A percentile compares a stretch with the other conserved stretches of the same genome.
Evolutionary conservation across 2,888 invertebrate species (phyloP).

Genomic region (Lepidochrysops patricia): DNA sequence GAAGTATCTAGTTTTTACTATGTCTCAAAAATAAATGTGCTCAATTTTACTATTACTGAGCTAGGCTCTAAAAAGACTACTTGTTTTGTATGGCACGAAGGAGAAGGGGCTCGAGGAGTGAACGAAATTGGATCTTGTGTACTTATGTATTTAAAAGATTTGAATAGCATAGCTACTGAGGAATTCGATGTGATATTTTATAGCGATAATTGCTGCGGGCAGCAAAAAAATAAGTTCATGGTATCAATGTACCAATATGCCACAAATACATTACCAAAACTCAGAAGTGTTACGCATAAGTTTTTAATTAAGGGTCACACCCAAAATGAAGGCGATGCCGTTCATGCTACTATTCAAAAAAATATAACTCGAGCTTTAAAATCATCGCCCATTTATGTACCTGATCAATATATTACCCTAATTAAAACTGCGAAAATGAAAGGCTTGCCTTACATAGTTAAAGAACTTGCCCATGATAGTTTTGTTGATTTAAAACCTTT

Average conservation of each 20-base stretch:
- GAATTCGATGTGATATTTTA: constrained; percentile 7
- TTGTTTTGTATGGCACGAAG: constrained; percentile 1
- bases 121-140: neutral
- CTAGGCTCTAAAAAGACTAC: neutral
- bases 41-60: constrained; percentile 25
- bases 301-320: constrained; percentile 1
- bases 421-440: constrained; percentile 7
- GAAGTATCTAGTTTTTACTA: constrained; percentile 28
- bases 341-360: neutral
- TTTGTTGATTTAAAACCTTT: constrained; percentile 6
- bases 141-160: neutral
- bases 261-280: neutral
- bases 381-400: constrained; percentile 9
- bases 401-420: constrained; percentile 5
- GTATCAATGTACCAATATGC: constrained; percentile 1
- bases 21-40: constrained; percentile 25
- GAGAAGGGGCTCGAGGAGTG: neutral
- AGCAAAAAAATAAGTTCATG: constrained; percentile 10
- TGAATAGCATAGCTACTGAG: neutral
- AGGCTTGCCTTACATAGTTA: neutral
- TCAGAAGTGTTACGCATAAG: constrained; percentile 9
- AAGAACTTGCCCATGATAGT: neutral
- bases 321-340: constrained; percentile 6
- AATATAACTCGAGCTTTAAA: constrained; percentile 7
- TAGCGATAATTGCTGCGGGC: constrained; percentile 9